phyloP scores from a whole-genome alignment of 2,113 vertebrate genomes.

The human region GRCh38 chrY:16450001-16450500 shows the following conservation, averaged over 20 bases:
- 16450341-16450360: no score
- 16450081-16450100: not conserved
- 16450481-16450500: no score
- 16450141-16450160: no score
- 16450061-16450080: not conserved
- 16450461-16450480: no score
- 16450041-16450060: not conserved
- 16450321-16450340: no score
- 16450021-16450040: not conserved
- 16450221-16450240: not conserved
- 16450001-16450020: not conserved
- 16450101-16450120: not conserved
- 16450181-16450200: accelerated
- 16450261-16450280: not conserved
- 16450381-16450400: no score
- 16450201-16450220: no score
- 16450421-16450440: no score
- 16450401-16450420: no score
- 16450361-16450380: no score
- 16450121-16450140: not conserved
- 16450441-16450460: no score
- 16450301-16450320: no score
- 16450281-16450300: not conserved
- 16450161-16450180: accelerated
- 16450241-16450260: not conserved